Base-by-base conservation (phyloP, 2,797 vertebrate genomes). In the Sebastes umbrosus region DNA sequence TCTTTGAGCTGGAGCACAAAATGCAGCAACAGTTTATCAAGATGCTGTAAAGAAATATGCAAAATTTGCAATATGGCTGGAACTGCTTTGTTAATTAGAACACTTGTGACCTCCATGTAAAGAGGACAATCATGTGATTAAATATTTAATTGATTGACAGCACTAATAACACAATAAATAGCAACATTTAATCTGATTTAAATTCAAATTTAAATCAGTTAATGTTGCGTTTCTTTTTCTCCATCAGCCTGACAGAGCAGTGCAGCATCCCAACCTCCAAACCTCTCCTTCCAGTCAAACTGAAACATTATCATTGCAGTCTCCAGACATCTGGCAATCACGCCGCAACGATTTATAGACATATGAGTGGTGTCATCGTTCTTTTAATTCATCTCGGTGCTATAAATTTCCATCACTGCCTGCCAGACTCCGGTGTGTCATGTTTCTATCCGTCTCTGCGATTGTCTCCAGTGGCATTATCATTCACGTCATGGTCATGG, bases 401-500 rank as follows among this genome's bases (percentile, higher is more conserved):
- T 27, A 72, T 72, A 73, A 12, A 87, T 88, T 80, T 75, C 73
- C 80, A 74, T 83, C 66, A 59, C 1, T 27, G 36, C 52, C 25
- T 68, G 69, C 63, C 36, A 65, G 62, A 73, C 74, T 82, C 24
- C 58, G 4, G 16, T 63, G 52, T 75, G 75, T 84, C 77, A 63
- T 59, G 65, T 82, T 73, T 63, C 82, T 69, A 73, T 84, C 84
- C 65, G 68, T 85, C 70, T 84, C 68, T 4, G 34, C 22, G 20
- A 62, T 73, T 83, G 83, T 87, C 80, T 81, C 75, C 39, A 2
- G 64, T 3, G 55, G 54, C 60, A 84, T 93, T 92, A 91, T 92
- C 80, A 92, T 93, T 92, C 87, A 66, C 18, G 78, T 88, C 87
- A 87, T 84, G 84, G 79, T 69, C 27, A 39, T 86, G 89, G 87